A percentile compares a stretch with the other conserved stretches of the same genome.
Conservation (phyloP, 1,140 invertebrate species). For the Mactra quadrangularis region DNA sequence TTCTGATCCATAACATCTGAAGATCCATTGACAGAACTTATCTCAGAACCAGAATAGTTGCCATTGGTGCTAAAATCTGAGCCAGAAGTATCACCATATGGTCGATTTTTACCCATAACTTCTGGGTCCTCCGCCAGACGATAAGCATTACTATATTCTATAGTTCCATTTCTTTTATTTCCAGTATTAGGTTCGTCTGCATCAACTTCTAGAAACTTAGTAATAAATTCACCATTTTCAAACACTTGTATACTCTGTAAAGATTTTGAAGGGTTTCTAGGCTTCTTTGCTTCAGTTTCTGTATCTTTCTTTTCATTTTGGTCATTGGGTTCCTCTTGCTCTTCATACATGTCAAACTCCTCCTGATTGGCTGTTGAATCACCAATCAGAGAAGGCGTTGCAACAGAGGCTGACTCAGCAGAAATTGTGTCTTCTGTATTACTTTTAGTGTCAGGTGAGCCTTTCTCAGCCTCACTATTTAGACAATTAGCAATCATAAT, state of each 20-base stretch:
- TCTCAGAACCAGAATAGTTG: constrained; percentile 42
- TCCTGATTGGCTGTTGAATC: constrained; percentile 46
- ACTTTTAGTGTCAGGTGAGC: not conserved
- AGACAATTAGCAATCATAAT: constrained; percentile 90
- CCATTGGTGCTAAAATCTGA: constrained; percentile 43
- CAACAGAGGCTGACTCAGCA: not conserved
- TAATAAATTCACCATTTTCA: constrained; percentile 67
- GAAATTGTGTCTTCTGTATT: not conserved
- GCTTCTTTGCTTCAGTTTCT: constrained; percentile 4
- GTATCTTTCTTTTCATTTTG: not conserved
- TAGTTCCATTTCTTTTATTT: constrained; percentile 67
- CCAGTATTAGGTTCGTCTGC: constrained; percentile 58
- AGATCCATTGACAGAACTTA: constrained; percentile 12
- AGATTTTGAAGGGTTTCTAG: constrained; percentile 27
- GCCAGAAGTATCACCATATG: constrained; percentile 28
- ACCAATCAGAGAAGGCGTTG: constrained; percentile 42
- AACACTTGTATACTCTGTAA: constrained; percentile 67
- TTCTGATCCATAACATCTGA: constrained; percentile 15
- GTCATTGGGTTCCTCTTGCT: constrained; percentile 30
- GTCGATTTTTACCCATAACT: not conserved
- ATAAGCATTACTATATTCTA: constrained; percentile 71
- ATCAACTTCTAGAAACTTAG: constrained; percentile 66
- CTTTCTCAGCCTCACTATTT: constrained; percentile 23
- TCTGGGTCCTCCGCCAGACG: constrained; percentile 64
- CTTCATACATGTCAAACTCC: constrained; percentile 23